These are phyloP conservation scores for Microplitis mediator DNA, from an alignment of 1,140 invertebrate species.

Conservation along the genomic window DNA sequence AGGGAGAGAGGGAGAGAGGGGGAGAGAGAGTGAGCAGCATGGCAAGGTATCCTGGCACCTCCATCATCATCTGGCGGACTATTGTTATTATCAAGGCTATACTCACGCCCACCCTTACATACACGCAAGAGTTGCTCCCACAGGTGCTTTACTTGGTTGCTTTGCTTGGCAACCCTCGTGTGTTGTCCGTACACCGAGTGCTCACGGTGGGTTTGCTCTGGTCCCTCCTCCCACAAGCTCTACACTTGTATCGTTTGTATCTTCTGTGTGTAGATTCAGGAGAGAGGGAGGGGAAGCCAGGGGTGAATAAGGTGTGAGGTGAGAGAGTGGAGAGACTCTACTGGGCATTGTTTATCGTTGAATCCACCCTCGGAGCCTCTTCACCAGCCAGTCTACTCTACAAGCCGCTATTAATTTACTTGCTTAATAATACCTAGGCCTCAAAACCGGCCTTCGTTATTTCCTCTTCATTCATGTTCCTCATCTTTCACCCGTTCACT, in stretches of 20 bases:
- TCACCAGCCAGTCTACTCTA: constrained; percentile 26
- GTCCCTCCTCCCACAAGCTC: not conserved
- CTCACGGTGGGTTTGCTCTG: constrained; percentile 7
- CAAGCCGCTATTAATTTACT: constrained; percentile 59
- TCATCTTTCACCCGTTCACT: constrained; percentile 4
- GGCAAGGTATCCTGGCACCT: too few relatives aligned
- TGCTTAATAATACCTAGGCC: constrained; percentile 52
- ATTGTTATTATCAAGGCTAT: not conserved
- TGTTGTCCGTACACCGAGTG: constrained; percentile 19
- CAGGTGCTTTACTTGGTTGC: constrained; percentile 47
- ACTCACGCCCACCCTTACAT: constrained; percentile 11
- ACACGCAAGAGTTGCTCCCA: constrained; percentile 28
- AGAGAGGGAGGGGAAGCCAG: not conserved
- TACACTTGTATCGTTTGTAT: too few relatives aligned
- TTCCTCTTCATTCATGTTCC: constrained; percentile 25
- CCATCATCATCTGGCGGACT: not conserved
- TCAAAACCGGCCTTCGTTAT: constrained; percentile 9
- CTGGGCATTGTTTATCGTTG: constrained; percentile 54
- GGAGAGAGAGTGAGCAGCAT: too few relatives aligned
- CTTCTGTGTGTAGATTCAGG: too few relatives aligned
- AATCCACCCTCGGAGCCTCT: constrained; percentile 42
- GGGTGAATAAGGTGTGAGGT: not conserved
- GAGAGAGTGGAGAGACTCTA: constrained; percentile 19
- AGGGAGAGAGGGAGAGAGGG: too few relatives aligned
- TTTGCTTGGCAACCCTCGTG: constrained; percentile 50